These are phyloP conservation scores for Tinamus guttatus DNA, from an alignment of 2,113 vertebrate genomes.

Conservation along the genomic window DNA sequence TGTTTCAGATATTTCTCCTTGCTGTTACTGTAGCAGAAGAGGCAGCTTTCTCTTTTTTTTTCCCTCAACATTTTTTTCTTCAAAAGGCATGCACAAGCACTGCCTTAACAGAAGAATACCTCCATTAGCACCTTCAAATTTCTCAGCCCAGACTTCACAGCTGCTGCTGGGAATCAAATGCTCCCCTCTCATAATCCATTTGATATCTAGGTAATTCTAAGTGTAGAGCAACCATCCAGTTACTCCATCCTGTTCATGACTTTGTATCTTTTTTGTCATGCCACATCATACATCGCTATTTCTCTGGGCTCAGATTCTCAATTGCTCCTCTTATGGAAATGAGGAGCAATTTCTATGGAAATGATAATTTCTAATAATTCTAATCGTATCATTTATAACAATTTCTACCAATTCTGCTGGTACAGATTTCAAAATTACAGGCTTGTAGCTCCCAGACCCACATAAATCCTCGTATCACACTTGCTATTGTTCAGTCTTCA, in stretches of 20 bases:
- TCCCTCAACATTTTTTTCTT: too few species aligned
- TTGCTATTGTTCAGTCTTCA: background rate
- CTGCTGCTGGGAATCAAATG: too few species aligned
- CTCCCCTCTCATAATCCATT: too few species aligned
- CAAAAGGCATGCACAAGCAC: too few species aligned
- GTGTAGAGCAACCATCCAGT: background rate
- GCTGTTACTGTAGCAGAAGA: too few species aligned
- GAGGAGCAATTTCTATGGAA: too few species aligned
- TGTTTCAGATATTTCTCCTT: too few species aligned
- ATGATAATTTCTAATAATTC: background rate
- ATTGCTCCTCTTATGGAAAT: background rate
- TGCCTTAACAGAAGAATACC: too few species aligned
- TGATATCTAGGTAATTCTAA: too few species aligned
- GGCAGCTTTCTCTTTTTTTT: too few species aligned
- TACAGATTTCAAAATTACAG: background rate
- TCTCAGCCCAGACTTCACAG: too few species aligned
- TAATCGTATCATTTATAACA: background rate
- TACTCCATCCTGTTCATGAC: background rate
- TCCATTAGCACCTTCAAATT: too few species aligned
- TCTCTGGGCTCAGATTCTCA: background rate
- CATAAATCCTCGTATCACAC: background rate
- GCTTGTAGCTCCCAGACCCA: background rate
- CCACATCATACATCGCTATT: background rate
- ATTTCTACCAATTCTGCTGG: background rate
- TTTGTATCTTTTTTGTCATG: background rate